Conservation (phyloP, 2,113 vertebrate genomes). For the Mirza zaza region DNA sequence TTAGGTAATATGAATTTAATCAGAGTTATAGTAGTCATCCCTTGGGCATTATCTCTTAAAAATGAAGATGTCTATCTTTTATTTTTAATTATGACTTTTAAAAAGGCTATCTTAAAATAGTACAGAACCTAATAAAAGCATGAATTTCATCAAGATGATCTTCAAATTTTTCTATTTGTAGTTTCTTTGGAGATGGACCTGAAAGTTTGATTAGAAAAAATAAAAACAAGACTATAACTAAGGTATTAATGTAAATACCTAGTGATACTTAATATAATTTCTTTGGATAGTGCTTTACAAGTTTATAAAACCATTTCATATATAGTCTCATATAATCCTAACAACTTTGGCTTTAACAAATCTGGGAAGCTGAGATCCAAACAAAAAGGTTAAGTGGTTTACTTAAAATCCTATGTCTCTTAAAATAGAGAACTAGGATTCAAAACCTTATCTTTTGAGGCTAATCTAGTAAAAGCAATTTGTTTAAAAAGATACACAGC, state of each 20-base stretch:
- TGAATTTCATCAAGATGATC: constrained; percentile 13
- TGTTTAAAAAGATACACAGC: not conserved
- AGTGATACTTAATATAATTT: constrained; percentile 22
- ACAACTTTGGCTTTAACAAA: constrained; percentile 10
- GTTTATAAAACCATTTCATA: constrained; percentile 20
- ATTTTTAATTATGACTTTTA: not conserved
- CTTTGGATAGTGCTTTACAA: constrained; percentile 9
- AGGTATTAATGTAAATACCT: constrained; percentile 15
- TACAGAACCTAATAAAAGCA: constrained; percentile 18
- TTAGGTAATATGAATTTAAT: not conserved
- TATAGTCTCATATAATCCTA: not conserved
- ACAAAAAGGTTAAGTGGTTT: not conserved
- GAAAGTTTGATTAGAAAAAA: constrained; percentile 52
- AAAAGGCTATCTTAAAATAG: constrained; percentile 40
- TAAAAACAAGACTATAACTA: constrained; percentile 33
- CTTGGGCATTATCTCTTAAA: constrained; percentile 7
- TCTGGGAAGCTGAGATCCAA: constrained; percentile 9
- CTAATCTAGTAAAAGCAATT: constrained; percentile 25
- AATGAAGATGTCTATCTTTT: not conserved
- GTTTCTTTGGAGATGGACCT: constrained; percentile 27
- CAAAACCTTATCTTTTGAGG: constrained; percentile 45
- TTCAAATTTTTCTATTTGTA: constrained; percentile 34
- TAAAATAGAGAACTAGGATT: not conserved
- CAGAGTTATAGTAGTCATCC: not conserved
- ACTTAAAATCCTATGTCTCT: constrained; percentile 37